phyloP scores from a whole-genome alignment of 2,797 vertebrate genomes.

The Notamacropus eugenii region DNA sequence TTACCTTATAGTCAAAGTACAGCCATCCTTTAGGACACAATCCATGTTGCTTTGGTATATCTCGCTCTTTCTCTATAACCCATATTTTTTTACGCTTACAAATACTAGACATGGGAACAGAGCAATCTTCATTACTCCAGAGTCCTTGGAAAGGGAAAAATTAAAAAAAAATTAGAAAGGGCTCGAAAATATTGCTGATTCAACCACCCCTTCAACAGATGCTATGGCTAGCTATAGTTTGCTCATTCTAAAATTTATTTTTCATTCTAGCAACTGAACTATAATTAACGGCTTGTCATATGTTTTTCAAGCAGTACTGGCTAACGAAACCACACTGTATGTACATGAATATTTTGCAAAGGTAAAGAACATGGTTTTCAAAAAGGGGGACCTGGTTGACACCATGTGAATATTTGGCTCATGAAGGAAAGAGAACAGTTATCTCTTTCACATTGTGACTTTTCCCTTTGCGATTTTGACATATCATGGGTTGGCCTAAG shows the following conservation, averaged over 20 bases:
- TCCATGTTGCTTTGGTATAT: conserved; percentile 87
- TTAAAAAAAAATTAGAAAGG: neutral
- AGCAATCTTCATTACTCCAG: conserved; percentile 90
- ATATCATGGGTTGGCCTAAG: neutral
- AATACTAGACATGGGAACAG: conserved; percentile 87
- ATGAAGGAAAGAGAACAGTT: neutral
- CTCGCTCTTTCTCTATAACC: conserved; percentile 90
- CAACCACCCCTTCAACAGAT: conserved; percentile 1
- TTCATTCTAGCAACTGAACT: conserved; percentile 41
- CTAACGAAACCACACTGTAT: neutral
- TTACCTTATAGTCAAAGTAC: conserved; percentile 94
- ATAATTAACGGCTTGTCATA: conserved; percentile 31
- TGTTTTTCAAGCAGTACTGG: conserved; percentile 27
- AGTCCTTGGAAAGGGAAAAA: conserved; percentile 86
- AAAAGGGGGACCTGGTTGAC: conserved; percentile 39
- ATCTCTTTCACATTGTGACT: neutral
- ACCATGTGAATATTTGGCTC: conserved; percentile 31
- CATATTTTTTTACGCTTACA: conserved; percentile 91
- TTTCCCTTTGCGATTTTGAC: neutral
- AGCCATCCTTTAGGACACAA: conserved; percentile 94
- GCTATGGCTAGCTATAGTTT: conserved; percentile 11
- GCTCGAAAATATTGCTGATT: neutral
- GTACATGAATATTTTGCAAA: conserved; percentile 34
- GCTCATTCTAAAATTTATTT: neutral
- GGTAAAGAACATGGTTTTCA: neutral